Evolutionary conservation across 2,888 invertebrate genomes (phyloP).

Genomic region (Parapristionchus giblindavisi): DNA sequence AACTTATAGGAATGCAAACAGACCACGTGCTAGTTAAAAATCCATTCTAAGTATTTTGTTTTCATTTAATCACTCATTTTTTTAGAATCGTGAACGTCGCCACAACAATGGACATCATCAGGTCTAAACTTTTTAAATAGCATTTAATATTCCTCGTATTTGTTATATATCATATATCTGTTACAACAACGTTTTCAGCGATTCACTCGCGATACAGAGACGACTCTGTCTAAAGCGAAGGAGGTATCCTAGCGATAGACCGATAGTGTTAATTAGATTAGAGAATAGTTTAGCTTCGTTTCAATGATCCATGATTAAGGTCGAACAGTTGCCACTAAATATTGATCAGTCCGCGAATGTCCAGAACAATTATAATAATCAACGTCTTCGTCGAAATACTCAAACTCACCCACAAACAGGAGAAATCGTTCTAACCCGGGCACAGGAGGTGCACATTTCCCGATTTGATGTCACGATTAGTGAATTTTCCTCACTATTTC

Average conservation of each 20-base stretch:
- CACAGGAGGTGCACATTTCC: constrained; percentile 32
- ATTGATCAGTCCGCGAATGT: neutral
- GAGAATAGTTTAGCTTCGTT: neutral
- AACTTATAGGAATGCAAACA: too few species aligned
- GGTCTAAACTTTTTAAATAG: neutral
- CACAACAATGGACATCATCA: neutral
- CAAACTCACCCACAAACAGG: neutral
- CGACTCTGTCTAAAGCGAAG: neutral
- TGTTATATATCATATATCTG: neutral
- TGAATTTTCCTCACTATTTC: too few species aligned
- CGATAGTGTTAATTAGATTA: neutral
- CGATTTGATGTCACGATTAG: too few species aligned
- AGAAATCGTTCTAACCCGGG: constrained; percentile 12
- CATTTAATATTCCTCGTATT: neutral
- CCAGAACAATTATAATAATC: neutral
- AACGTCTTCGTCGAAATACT: neutral
- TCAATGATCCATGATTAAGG: neutral
- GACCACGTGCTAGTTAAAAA: too few species aligned
- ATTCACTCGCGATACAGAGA: neutral
- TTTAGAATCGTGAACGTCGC: neutral
- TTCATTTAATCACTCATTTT: neutral
- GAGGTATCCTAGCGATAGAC: constrained; percentile 13
- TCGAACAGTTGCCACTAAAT: neutral
- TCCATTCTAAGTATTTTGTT: too few species aligned
- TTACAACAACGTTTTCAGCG: neutral